These are phyloP conservation scores for Naso thynnoides DNA, from an alignment of 2,797 vertebrate species.

Conservation along the genomic window DNA sequence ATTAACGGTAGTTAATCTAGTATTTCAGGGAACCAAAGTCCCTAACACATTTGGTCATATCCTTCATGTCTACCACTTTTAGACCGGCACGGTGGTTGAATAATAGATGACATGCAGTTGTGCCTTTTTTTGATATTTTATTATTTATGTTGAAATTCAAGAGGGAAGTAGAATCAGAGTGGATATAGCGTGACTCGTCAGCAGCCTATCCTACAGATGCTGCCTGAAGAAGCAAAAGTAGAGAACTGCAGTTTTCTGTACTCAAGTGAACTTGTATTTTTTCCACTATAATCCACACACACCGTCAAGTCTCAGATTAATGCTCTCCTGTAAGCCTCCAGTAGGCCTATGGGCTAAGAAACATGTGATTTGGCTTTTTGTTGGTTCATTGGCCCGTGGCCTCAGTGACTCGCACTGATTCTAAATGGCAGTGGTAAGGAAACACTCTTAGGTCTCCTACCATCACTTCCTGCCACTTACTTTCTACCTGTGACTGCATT, in stretches of 20 bases:
- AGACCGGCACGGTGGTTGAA: slow-evolving; percentile 50
- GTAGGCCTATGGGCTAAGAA: slow-evolving; percentile 20
- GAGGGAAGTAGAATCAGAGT: slow-evolving; percentile 15
- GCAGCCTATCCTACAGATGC: slow-evolving; percentile 12
- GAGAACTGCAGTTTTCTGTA: slow-evolving; percentile 28
- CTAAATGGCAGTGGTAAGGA: slow-evolving; percentile 15
- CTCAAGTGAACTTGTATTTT: not conserved
- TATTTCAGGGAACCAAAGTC: not conserved
- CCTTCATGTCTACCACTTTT: slow-evolving; percentile 34
- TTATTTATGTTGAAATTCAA: slow-evolving; percentile 62
- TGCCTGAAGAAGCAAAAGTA: slow-evolving; percentile 11
- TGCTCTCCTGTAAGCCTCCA: slow-evolving; percentile 37
- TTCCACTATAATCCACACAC: slow-evolving; percentile 32
- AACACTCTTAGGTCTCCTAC: slow-evolving; percentile 1
- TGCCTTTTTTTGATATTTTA: slow-evolving; percentile 61
- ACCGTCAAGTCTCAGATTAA: slow-evolving; percentile 42
- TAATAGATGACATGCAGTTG: slow-evolving; percentile 60
- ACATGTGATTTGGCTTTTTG: slow-evolving; percentile 77
- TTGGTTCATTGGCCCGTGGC: slow-evolving; percentile 56
- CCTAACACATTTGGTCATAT: not conserved
- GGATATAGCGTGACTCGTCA: slow-evolving; percentile 14
- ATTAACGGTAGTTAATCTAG: not conserved
- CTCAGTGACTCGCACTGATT: slow-evolving; percentile 34
- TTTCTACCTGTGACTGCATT: slow-evolving; percentile 4
- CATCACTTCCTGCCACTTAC: not conserved